Base-by-base conservation (phyloP, 2,113 vertebrate species). In the Synodontis membranacea region DNA sequence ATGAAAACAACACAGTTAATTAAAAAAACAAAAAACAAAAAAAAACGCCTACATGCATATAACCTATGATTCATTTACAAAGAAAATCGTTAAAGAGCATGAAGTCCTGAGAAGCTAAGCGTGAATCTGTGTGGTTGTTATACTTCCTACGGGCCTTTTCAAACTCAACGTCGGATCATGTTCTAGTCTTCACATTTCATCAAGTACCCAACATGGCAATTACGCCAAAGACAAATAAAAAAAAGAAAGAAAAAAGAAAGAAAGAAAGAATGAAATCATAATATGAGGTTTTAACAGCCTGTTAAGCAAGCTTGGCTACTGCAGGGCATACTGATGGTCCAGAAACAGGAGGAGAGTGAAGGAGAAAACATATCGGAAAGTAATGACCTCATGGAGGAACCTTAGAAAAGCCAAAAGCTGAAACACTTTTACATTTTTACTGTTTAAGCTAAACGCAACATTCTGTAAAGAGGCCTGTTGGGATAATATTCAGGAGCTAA, bases 91-190 rank as follows among this genome's bases (percentile, higher is more conserved):
- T 39, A 39, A 54, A 58, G 34, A 58, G 15, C 21, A 58, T 37
- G 11, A 60, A 25, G 79, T 42, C 58, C 62, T 0, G 64, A 83
- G 62, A 52, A 52, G 44, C 62, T 37, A 34, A 83, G 80, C 23
- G 37, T 88, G n/a, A 80, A 84, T 79, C 39, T 58, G 74, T 76
- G 80, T 64, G 78, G 66, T 81, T 84, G 50, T 62, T 70, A 72
- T 68, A 62, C 54, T n/a, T 52, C 75, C 70, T 28, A 56, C 15
- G 50, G 39, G 21, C 37, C 54, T 48, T 83, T 60, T 84, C 54
- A 54, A 80, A 60, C 34, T 84, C 60, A 39, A n/a, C 12, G 3
- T 75, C 0, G 12, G 44, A 48, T 56, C 28, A 74, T 54, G 48
- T 74, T 39, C 4, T 80, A 56, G 34, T 80, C 21, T 58, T 58